Evolutionary conservation across 2,797 vertebrate genomes (phyloP), one percentile per base, ranked within the genome.

Genomic region (Nannoperca australis): DNA sequence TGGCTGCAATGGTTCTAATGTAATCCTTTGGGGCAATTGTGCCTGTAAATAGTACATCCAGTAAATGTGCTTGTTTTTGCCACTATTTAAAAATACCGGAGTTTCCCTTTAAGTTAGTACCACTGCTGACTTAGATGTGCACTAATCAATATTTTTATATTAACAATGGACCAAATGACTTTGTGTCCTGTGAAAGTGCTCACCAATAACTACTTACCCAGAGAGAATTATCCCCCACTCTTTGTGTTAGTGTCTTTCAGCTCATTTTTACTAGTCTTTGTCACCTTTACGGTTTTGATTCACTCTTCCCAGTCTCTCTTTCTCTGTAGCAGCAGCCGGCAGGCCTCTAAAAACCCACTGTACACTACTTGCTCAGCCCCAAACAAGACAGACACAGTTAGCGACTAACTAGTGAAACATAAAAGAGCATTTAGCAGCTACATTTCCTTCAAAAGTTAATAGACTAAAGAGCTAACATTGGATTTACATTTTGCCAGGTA

Each of bases 91-190:
- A 34, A 34, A 34, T 34, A 7, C 34, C 6, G 2, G 34, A 38
- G 36, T 38, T 38, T 10, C 38, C 49, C 47, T 51, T 40, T 69
- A 30, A 56, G 15, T 3, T 13, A 50, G 18, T 6, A 17, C 30
- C 20, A 49, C 10, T 45, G 22, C 6, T 12, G 36, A 8, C 58
- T 55, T 24, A 56, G 36, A 47, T 12, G 51, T 64, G 50, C 10
- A 20, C 60, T 24, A 22, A 47, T 55, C 51, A 24, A 20, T 45
- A 20, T 62, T 72, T 32, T 44, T 30, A 30, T 32, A 61, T 72
- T 72, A 62, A 61, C 22, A 40, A 27, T 24, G 44, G 42, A 34
- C 55, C 27, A 45, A 63, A 65, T 18, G 14, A 51, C 32, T 18
- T 11, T 18, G 3, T 47, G 13, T 24, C 34, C 30, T 17, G 55